These are phyloP conservation scores for Taenaris catops DNA, from an alignment of 2,888 invertebrate species.

Conservation along the genomic window DNA sequence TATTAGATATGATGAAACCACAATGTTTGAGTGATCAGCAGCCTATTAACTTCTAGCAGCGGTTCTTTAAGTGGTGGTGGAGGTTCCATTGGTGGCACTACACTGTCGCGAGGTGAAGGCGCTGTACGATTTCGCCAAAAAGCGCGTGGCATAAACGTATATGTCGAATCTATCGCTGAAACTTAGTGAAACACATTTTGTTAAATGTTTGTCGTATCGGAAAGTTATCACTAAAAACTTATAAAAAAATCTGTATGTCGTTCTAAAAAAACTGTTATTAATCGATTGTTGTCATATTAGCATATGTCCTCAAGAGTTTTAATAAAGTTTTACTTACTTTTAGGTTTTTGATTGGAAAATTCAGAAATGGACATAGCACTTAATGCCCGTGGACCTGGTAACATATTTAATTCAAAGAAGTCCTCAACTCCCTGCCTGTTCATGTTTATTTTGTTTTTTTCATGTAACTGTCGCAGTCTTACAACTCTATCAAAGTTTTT, in stretches of 20 bases:
- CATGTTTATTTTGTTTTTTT: conserved; percentile 46
- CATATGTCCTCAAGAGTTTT: no score
- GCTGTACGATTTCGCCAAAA: conserved; percentile 39
- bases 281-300: no score
- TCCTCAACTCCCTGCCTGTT: conserved; percentile 50
- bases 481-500: conserved; percentile 81
- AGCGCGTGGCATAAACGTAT: conserved; percentile 53
- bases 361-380: conserved; percentile 51
- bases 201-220: no score
- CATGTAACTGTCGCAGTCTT: conserved; percentile 59
- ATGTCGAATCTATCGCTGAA: conserved; percentile 53
- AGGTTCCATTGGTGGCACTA: conserved; percentile 43
- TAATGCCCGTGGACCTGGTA: conserved; percentile 46
- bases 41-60: no score
- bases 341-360: conserved; percentile 43
- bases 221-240: no score
- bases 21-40: no score
- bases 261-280: no score
- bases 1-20: no score
- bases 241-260: no score
- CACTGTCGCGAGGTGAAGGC: conserved; percentile 34
- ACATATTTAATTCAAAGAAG: conserved; percentile 64
- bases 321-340: conserved; percentile 40
- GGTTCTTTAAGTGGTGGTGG: conserved; percentile 41
- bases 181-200: no score